A percentile compares a stretch with the other conserved stretches of the same genome.
Evolutionary conservation across 2,113 vertebrate species (phyloP).

Genomic region (Eidolon helvum): DNA sequence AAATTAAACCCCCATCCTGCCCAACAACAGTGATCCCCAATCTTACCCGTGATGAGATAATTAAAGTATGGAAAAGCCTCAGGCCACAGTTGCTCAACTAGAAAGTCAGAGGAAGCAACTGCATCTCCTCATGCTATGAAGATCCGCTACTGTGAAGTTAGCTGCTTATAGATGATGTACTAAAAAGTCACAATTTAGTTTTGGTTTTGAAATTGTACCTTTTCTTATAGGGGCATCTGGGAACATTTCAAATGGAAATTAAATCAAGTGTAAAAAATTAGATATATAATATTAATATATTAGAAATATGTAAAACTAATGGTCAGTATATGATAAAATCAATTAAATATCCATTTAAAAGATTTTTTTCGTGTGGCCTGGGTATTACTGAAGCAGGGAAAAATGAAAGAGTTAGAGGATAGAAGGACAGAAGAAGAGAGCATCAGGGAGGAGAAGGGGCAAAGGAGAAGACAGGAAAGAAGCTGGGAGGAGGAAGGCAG

Average conservation of each 20-base stretch:
- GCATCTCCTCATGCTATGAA: rapidly evolving
- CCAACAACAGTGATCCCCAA: background rate
- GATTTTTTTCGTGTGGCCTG: background rate
- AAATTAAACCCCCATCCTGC: background rate
- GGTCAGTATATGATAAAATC: background rate
- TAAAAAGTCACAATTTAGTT: conserved; percentile 27
- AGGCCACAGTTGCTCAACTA: background rate
- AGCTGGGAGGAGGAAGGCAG: background rate
- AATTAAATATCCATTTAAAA: background rate
- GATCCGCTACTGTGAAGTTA: background rate
- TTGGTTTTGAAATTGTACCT: background rate
- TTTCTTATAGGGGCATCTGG: background rate
- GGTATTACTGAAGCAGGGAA: background rate
- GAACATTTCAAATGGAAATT: conserved; percentile 1
- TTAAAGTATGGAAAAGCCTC: background rate
- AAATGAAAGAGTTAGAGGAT: background rate
- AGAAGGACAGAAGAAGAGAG: background rate
- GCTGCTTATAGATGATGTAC: background rate
- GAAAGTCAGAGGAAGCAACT: background rate
- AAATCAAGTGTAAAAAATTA: background rate
- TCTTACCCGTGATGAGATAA: background rate
- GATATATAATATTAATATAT: background rate
- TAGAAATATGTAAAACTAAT: conserved; percentile 21
- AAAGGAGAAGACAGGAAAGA: background rate
- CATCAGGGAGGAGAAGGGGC: background rate